Evolutionary conservation across 2,113 vertebrate species (phyloP).

Genomic region (Serinus canaria): DNA sequence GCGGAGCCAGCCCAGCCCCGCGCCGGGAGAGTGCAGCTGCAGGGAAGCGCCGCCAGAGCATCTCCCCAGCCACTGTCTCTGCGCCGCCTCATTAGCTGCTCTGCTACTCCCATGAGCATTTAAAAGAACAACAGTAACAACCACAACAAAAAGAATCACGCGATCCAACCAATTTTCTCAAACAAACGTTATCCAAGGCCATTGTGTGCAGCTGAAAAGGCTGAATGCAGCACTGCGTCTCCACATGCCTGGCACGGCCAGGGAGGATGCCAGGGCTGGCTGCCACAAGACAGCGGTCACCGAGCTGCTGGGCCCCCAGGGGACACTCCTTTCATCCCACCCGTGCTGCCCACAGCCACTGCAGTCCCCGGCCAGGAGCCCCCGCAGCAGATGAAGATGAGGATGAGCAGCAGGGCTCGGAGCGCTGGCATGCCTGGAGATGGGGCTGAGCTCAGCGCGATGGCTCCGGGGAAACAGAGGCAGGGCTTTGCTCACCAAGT

Average conservation of each 20-base stretch:
- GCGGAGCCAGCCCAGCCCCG: background rate
- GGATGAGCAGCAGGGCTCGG: background rate
- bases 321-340: background rate
- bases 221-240: background rate
- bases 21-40: background rate
- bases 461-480: background rate
- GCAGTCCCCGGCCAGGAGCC: background rate
- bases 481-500: background rate
- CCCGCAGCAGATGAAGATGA: rapidly evolving
- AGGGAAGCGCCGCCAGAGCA: rapidly evolving
- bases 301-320: background rate
- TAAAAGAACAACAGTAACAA: background rate
- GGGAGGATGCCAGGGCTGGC: background rate
- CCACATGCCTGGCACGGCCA: rapidly evolving
- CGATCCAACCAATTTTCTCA: background rate
- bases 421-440: background rate
- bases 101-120: conserved; percentile 6
- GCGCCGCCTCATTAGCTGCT: background rate
- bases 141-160: background rate
- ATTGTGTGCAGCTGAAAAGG: background rate
- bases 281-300: background rate
- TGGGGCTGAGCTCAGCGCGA: background rate
- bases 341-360: background rate
- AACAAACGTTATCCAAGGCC: background rate
- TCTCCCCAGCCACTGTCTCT: background rate